Evolutionary conservation across 2,113 vertebrate species (phyloP).

Genomic region (Lanius collurio): DNA sequence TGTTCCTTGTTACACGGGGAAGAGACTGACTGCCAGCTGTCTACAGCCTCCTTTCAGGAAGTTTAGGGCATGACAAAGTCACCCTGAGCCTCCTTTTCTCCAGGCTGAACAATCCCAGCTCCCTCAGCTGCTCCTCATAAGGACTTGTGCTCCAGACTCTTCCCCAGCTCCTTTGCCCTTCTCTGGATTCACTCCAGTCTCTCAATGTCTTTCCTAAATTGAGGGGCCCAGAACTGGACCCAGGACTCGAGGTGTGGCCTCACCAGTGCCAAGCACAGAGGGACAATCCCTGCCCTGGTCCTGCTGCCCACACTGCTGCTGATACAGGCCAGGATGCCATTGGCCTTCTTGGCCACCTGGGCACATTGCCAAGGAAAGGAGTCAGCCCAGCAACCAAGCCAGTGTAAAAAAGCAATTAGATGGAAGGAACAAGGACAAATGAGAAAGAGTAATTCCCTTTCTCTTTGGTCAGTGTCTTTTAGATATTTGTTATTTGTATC

Average conservation of each 20-base stretch:
- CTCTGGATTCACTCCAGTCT: rapidly evolving
- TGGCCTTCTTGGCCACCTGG: not conserved
- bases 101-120: not conserved
- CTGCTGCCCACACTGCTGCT: not conserved
- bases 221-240: not conserved
- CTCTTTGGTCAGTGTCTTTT: not conserved
- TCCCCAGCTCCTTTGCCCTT: not conserved
- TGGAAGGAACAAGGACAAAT: not conserved
- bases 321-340: not conserved
- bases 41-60: not conserved
- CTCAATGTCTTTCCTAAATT: not conserved
- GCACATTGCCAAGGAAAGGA: not conserved
- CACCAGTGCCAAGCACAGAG: not conserved
- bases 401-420: not conserved
- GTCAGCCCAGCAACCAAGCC: not conserved
- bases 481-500: not conserved
- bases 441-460: not conserved
- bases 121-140: rapidly evolving
- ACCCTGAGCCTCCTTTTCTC: not conserved
- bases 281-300: rapidly evolving
- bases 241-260: rapidly evolving
- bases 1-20: not conserved
- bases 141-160: not conserved
- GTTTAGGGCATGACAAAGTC: not conserved
- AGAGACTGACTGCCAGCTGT: rapidly evolving